These are phyloP conservation scores for Myiozetetes cayanensis DNA, from an alignment of 2,113 vertebrate genomes.

Conservation along the genomic window DNA sequence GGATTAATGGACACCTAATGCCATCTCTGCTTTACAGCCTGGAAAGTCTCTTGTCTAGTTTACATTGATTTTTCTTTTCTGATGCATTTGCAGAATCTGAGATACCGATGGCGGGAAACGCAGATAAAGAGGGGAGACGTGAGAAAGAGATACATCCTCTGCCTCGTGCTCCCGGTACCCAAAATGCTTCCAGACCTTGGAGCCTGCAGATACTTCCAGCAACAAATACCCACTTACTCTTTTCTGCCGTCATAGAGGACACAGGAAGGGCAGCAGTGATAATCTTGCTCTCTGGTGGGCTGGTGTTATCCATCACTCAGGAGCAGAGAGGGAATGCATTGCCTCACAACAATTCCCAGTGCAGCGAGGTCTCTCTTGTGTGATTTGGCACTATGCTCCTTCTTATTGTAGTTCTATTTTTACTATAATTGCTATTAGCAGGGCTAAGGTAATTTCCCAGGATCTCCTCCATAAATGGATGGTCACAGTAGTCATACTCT, in stretches of 20 bases:
- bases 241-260: conserved; percentile 20
- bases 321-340: not conserved
- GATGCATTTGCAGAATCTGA: conserved; percentile 73
- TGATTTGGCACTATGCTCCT: not conserved
- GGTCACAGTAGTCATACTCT: not conserved
- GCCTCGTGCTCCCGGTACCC: not conserved
- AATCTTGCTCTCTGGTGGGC: not conserved
- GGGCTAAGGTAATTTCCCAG: not conserved
- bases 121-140: conserved; percentile 35
- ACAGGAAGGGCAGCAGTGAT: conserved; percentile 19
- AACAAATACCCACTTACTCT: not conserved
- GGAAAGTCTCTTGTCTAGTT: conserved; percentile 66
- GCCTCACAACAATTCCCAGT: not conserved
- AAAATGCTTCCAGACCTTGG: not conserved
- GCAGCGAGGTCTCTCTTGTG: not conserved
- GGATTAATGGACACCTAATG: conserved; percentile 56
- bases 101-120: conserved; percentile 37
- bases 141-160: not conserved
- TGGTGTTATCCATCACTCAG: not conserved
- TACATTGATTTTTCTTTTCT: conserved; percentile 75
- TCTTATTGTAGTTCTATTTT: not conserved
- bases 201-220: not conserved
- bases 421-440: not conserved
- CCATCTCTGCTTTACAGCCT: conserved; percentile 57
- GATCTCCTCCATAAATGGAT: not conserved